Evolutionary conservation across 92 coral and sea anemone genomes (phyloP), one percentile per base, ranked within the genome.

Genomic region (Epizoanthus illoricatus): DNA sequence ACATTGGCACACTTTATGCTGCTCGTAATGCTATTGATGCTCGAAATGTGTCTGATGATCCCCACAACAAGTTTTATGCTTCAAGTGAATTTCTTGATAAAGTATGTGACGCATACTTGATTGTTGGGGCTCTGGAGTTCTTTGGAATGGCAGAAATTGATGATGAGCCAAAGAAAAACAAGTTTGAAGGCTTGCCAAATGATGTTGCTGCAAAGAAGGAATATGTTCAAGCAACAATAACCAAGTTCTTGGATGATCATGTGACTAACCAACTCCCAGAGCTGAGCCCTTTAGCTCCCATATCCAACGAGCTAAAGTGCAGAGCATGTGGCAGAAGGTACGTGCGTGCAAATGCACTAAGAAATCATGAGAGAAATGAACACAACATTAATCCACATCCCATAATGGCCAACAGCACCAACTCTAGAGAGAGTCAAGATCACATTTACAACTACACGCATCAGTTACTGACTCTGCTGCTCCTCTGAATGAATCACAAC

Each of bases 1-100:
- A 86, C 58, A 55, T 5, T 3, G 94, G 94, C 0, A 91, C 94
- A 55, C 71, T 88, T 12, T 80, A 86, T 80, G 90, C 87, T 16
- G 76, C 69, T 0, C 39, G 89, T 45, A 91, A 91, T 55, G 73
- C 84, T 9, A 86, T 91, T 68, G 85, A 88, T 75, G 94, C 94
- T 6, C 69, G 92, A 70, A 91, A 83, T 85, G 92, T 88, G 28
- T 23, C 88, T 16, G 20, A 67, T 16, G 89, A 86, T 28, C 94
- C 92, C 0, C 88, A 88, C 85, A 86, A 69, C 68, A 72, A 66
- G 40, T 88, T 65, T 21, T 88, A 88, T 75, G 92, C 94, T 67
- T 74, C 87, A 16, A 63, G 87, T 74, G 92, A 89, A 72, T 91
- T 91, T 36, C 11, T 86, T 5, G 36, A 88, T 84, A 91, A 91